phyloP scores from a whole-genome alignment of 1,140 invertebrate species.

The Drosophila repleta region DNA sequence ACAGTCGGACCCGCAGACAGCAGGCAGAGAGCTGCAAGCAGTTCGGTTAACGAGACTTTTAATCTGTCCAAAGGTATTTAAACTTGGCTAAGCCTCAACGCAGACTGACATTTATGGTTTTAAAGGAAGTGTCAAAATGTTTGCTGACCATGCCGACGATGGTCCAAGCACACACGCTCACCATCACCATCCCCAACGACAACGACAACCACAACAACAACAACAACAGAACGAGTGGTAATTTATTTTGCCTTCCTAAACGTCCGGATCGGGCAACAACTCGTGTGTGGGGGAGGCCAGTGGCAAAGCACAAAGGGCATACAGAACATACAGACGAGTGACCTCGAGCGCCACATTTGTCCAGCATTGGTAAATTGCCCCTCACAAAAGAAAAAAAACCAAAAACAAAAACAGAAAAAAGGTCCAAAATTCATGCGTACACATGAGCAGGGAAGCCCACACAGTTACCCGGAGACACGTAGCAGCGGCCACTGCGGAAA shows the following conservation, averaged over 20 bases:
- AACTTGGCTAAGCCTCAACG: conserved; percentile 80
- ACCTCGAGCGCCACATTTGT: conserved; percentile 26
- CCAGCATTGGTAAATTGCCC: conserved; percentile 21
- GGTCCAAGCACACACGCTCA: conserved; percentile 28
- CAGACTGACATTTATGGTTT: conserved; percentile 83
- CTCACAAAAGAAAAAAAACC: conserved; percentile 1
- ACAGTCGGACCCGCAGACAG: conserved; percentile 1
- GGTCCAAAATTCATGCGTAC: neutral
- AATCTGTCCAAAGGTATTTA: conserved; percentile 84
- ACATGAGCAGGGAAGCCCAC: conserved; percentile 4
- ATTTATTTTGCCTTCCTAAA: conserved; percentile 75
- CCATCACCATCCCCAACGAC: conserved; percentile 7
- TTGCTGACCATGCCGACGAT: conserved; percentile 76
- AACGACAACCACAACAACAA: conserved; percentile 26
- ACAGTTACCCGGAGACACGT: conserved; percentile 27
- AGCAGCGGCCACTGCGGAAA: conserved; percentile 27
- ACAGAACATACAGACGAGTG: conserved; percentile 22
- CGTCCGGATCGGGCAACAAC: conserved; percentile 27
- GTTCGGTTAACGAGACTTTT: conserved; percentile 83
- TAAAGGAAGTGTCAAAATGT: conserved; percentile 83
- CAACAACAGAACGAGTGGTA: conserved; percentile 65
- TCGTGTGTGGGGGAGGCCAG: conserved; percentile 19
- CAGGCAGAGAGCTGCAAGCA: conserved; percentile 56
- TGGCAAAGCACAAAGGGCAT: conserved; percentile 25
- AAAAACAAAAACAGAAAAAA: neutral